These are phyloP conservation scores for Abscondita cerata DNA, from an alignment of 2,888 invertebrate genomes.

Conservation along the genomic window DNA sequence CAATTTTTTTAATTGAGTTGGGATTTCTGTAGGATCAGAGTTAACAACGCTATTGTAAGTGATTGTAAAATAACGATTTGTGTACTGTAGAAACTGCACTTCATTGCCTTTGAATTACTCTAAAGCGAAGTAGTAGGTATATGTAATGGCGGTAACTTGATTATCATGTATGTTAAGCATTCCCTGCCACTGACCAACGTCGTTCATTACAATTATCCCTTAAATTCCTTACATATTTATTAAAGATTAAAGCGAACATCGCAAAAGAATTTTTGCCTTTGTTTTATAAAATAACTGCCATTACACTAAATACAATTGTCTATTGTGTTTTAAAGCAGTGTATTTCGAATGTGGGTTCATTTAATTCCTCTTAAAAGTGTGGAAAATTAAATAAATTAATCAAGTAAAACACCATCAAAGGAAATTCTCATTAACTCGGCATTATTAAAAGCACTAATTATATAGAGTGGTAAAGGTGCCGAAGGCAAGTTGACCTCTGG, in stretches of 20 bases:
- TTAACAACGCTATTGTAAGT: no score
- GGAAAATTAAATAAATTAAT: constrained; percentile 20
- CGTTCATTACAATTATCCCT: constrained; percentile 21
- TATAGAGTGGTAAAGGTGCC: constrained; percentile 49
- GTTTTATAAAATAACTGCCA: constrained; percentile 21
- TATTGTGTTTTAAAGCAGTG: background rate
- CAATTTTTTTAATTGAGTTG: no score
- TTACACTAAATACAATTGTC: constrained; percentile 4
- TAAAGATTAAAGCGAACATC: constrained; percentile 7
- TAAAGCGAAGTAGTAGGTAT: no score
- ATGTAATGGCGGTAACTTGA: no score
- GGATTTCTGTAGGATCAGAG: no score
- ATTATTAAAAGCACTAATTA: constrained; percentile 41
- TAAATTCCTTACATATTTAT: constrained; percentile 16
- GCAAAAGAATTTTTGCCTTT: constrained; percentile 15
- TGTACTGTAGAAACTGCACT: no score
- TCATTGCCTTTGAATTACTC: no score
- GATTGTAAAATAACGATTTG: no score
- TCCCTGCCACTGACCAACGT: constrained; percentile 24
- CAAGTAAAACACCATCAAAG: constrained; percentile 13
- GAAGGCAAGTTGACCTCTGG: constrained; percentile 52
- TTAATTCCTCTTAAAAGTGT: background rate
- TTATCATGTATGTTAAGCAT: constrained; percentile 1
- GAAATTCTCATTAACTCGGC: background rate
- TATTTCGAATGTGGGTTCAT: background rate